Base-by-base conservation (phyloP, 2,888 invertebrate genomes). In the Litoditis marina region DNA sequence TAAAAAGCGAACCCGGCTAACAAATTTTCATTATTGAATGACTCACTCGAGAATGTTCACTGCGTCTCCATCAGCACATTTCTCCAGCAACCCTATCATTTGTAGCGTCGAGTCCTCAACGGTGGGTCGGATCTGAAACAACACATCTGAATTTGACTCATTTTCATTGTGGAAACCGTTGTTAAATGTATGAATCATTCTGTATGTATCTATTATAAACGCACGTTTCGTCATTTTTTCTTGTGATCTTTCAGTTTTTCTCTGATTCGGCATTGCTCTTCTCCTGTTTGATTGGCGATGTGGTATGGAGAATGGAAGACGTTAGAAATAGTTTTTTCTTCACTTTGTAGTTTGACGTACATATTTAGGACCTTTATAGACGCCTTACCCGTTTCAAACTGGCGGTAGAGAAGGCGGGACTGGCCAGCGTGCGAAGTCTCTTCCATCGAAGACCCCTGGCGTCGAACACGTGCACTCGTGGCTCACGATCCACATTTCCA, bases 391-490 rank as follows among this genome's bases (percentile, higher is more conserved):
- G 34, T 56, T 63, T 73, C 51, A 75, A 44, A 30, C 62, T 39
- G 5, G 82, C 71, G 6, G 84, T 80, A 11, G 85, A 85, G 73
- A 87, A 87, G 1, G 84, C 84, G 1, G 87, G 86, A 46, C 84
- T 84, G 7, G 85, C 80, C 5, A 86, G 80, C 11, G 83, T 78
- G 30, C 87, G 77, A 13, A 87, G 83, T n/a, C 86, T 80, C 74
- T 87, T 86, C 87, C 87, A 87, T 25, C 85, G 78, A 22, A 84
- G 78, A 8, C 85, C 86, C 3, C 84, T 76, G 1, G 67, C 83
- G 74, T 79, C 77, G 65, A 85, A 84, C 73, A 85, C 78, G 69
- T 85, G 83, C 76, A 55, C 58, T n/a, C 61, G 53, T 3, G 75
- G 72, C 5, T 68, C 73, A 16, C 63, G 68, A 32, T 80, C 78